Base-by-base conservation (phyloP, 2,888 invertebrate genomes). In the Ditylenchus weischeri region DNA sequence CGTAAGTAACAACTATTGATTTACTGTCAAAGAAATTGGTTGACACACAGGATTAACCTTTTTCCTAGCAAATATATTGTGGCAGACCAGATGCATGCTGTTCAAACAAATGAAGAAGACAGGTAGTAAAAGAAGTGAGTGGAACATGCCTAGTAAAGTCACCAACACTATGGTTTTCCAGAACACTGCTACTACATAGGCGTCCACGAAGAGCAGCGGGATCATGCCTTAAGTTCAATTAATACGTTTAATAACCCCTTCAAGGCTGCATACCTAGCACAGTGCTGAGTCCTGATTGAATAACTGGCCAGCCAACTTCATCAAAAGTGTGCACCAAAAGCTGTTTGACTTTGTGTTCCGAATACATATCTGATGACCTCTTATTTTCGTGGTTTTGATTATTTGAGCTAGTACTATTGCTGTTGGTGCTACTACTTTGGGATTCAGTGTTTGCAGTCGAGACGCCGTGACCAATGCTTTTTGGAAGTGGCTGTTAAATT, bases 91-190 rank as follows among this genome's bases (percentile, higher is more conserved):
- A 43, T 43, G 43, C 43, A 47, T n/a, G 48, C 43, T 48, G 15
- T 38, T 48, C 18, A 62, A n/a, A 6, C 23, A 57, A 49, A 68
- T 29, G 70, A 80, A 80, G 15, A 80, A 72, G 38, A 77, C 74
- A 8, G 80, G 80, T 18, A 80, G 76, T 3, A 80, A 71, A 47
- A 81, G 69, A 3, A 81, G 70, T 11, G 80, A 80, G 65, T 80
- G 80, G 36, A 73, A 73, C 78, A 80, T 79, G n/a, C 73, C 78
- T 11, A 80, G 73, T 1, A 76, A 62, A 10, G 76, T 73, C 50
- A 80, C 80, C 5, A 80, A 70, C 29, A 80, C 73, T 38, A 80
- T 77, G 15, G 80, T 80, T 68, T 80, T 80, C 79, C 79, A 80
- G 73, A 80, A 80, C 10, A 80, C 80, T 6, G 77, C 80, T 7